phyloP scores from a whole-genome alignment of 2,113 vertebrate species.

The Cettia cetti region DNA sequence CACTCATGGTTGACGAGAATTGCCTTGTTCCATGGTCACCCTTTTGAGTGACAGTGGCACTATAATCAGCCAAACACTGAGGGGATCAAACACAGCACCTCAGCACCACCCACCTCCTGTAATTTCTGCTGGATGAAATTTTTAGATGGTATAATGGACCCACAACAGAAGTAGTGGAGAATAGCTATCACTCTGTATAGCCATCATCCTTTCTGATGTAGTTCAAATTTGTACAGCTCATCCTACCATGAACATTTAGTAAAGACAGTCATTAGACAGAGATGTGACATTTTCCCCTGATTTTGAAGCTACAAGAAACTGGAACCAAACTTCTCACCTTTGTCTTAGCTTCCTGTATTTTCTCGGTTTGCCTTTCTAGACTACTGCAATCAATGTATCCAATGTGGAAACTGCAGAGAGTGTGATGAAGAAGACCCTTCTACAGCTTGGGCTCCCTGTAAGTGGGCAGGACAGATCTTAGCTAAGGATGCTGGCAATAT shows the following conservation, averaged over 20 bases:
- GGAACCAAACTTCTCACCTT: not conserved
- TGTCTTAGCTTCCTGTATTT: not conserved
- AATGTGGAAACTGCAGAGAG: conserved; percentile 67
- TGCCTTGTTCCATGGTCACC: not conserved
- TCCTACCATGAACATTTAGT: not conserved
- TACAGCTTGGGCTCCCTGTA: conserved; percentile 69
- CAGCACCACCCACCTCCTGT: not conserved
- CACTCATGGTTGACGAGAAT: rapidly evolving
- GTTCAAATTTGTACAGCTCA: not conserved
- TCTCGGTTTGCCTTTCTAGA: conserved; percentile 49
- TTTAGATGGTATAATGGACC: not conserved
- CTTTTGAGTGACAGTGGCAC: not conserved
- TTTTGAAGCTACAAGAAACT: not conserved
- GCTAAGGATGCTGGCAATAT: not conserved
- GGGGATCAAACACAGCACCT: not conserved
- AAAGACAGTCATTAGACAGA: not conserved
- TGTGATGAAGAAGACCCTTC: conserved; percentile 56
- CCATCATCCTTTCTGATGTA: not conserved
- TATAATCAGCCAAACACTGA: not conserved
- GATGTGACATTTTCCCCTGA: not conserved
- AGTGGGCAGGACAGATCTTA: conserved; percentile 12
- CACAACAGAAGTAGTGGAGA: not conserved
- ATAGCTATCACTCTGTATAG: not conserved
- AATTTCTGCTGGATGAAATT: not conserved
- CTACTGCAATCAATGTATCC: conserved; percentile 38